Percentiles rank a stretch among this genome's conserved stretches.
Evolutionary conservation across 2,113 vertebrate species (phyloP).

Genomic region (Lophotis ruficrista): DNA sequence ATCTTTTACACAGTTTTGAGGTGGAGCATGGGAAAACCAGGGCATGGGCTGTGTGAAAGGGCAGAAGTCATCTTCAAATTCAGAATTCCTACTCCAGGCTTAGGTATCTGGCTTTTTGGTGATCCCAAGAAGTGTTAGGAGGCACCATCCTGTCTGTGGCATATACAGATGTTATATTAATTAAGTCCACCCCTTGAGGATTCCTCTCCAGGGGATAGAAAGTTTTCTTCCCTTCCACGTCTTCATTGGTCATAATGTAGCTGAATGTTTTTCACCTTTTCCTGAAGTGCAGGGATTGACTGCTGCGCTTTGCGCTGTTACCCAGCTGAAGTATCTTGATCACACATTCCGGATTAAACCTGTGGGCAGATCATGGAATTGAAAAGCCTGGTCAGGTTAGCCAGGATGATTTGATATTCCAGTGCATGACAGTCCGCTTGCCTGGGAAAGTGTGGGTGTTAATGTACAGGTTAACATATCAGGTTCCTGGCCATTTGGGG

Average conservation of each 20-base stretch:
- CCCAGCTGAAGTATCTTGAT: neutral
- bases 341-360: neutral
- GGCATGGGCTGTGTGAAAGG: neutral
- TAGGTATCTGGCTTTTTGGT: neutral
- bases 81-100: neutral
- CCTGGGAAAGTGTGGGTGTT: neutral
- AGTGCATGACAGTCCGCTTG: neutral
- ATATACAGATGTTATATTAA: neutral
- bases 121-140: neutral
- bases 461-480: neutral
- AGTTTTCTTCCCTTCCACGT: neutral
- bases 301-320: neutral
- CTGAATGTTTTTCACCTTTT: neutral
- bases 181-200: neutral
- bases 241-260: neutral
- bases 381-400: neutral
- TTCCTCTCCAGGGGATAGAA: neutral
- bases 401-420: neutral
- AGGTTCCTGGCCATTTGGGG: neutral
- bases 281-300: neutral
- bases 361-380: neutral
- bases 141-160: neutral
- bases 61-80: neutral
- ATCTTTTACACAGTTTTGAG: neutral
- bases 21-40: accelerated